phyloP scores from a whole-genome alignment of 1,140 invertebrate genomes.

The Euborellia annulipes region DNA sequence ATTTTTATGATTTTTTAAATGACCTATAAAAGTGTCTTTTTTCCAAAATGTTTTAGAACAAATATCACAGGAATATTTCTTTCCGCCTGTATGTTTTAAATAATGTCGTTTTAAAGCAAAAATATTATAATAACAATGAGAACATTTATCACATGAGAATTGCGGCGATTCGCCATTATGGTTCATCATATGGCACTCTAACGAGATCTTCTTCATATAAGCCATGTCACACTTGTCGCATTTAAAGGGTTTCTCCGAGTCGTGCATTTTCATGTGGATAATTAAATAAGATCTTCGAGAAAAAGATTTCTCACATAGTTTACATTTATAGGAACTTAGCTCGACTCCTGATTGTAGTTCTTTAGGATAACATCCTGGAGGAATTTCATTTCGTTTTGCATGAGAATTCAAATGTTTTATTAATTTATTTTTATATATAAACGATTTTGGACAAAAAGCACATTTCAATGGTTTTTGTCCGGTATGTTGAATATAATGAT shows the following conservation, averaged over 20 bases:
- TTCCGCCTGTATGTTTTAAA: constrained; percentile 51
- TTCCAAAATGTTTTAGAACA: constrained; percentile 40
- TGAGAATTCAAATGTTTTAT: constrained; percentile 7
- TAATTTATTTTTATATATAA: constrained; percentile 8
- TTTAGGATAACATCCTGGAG: constrained; percentile 5
- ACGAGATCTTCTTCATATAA: constrained; percentile 9
- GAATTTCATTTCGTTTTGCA: constrained; percentile 5
- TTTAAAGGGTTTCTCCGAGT: constrained; percentile 5
- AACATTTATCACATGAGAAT: constrained; percentile 8
- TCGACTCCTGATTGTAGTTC: constrained; percentile 4
- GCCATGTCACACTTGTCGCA: constrained; percentile 3
- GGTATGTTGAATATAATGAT: constrained; percentile 7
- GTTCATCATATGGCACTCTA: constrained; percentile 8
- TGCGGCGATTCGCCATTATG: constrained; percentile 6
- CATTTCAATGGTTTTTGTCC: constrained; percentile 7
- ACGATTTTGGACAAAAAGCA: constrained; percentile 7
- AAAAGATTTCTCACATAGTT: constrained; percentile 3
- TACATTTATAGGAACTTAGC: constrained; percentile 6
- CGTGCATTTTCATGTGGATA: constrained; percentile 8
- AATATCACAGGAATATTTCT: constrained; percentile 59
- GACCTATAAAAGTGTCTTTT: constrained; percentile 5
- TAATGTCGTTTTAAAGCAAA: constrained; percentile 10
- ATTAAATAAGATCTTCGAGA: constrained; percentile 2
- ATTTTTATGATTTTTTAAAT: constrained; percentile 3
- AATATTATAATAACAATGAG: constrained; percentile 7